phyloP scores from a whole-genome alignment of 2,888 invertebrate genomes.

The Drosophila paranaensis region DNA sequence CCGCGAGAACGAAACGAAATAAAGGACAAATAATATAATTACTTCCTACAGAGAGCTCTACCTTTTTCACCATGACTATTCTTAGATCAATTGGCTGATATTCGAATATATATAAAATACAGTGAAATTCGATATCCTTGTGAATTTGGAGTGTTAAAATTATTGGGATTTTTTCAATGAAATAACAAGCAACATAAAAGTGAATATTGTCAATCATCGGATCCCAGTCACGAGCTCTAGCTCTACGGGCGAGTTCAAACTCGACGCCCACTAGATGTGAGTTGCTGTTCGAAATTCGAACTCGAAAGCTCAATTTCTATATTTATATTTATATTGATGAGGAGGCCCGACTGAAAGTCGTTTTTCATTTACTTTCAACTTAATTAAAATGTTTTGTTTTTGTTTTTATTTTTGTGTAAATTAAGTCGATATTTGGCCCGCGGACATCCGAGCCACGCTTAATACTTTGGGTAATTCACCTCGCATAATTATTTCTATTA shows the following conservation, averaged over 20 bases:
- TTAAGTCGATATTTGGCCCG: constrained; percentile 29
- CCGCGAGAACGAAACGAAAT: not conserved
- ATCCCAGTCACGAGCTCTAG: too few species aligned
- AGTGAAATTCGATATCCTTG: not conserved
- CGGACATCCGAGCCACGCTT: constrained; percentile 37
- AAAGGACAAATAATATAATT: not conserved
- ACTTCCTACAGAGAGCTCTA: not conserved
- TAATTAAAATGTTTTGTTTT: constrained; percentile 33
- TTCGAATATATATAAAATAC: not conserved
- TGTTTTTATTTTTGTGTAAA: constrained; percentile 15
- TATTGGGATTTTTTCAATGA: not conserved
- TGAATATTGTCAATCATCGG: not conserved
- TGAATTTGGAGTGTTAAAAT: not conserved
- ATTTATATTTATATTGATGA: constrained; percentile 1
- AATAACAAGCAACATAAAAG: not conserved
- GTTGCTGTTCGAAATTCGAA: too few species aligned
- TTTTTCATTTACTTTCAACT: constrained; percentile 14
- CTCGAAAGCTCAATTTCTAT: not conserved
- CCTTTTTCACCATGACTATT: not conserved
- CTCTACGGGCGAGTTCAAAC: not conserved
- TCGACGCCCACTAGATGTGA: not conserved
- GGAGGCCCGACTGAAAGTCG: not conserved
- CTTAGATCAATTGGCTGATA: not conserved
- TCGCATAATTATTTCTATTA: constrained; percentile 47
- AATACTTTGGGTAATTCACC: constrained; percentile 45